Percentiles rank a stretch among this genome's conserved stretches.
phyloP scores from a whole-genome alignment of 2,888 invertebrate genomes.

The Apotomis betuletana region DNA sequence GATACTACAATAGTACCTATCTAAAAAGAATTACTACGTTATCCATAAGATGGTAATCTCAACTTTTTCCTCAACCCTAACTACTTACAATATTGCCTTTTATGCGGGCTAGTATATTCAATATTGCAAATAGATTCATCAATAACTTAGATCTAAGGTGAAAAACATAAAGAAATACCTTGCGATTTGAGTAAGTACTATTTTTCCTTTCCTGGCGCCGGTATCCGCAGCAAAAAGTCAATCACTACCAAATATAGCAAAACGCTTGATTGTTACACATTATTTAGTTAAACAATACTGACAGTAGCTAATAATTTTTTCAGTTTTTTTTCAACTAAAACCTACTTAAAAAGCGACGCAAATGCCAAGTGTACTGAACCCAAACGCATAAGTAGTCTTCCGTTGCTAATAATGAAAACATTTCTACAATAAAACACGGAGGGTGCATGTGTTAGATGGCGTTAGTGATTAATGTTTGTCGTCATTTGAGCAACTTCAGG shows the following conservation, averaged over 20 bases:
- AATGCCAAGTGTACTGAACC: constrained; percentile 24
- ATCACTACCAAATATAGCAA: not conserved
- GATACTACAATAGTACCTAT: too few species aligned
- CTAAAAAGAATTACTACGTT: too few species aligned
- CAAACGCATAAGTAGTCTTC: not conserved
- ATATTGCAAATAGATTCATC: too few species aligned
- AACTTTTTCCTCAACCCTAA: too few species aligned
- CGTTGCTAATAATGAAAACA: constrained; percentile 11
- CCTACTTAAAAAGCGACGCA: constrained; percentile 15
- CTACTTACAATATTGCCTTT: too few species aligned
- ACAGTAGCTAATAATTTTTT: not conserved
- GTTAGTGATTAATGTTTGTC: constrained; percentile 14
- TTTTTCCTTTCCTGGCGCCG: not conserved
- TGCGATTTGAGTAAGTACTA: too few species aligned
- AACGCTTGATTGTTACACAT: constrained; percentile 1
- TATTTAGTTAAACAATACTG: constrained; percentile 13
- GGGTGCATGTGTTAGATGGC: constrained; percentile 32
- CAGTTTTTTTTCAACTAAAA: not conserved
- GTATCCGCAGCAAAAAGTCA: not conserved
- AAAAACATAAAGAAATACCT: too few species aligned
- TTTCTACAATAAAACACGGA: constrained; percentile 10
- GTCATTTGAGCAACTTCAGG: not conserved
- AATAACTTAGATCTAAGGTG: too few species aligned
- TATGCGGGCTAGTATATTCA: too few species aligned
- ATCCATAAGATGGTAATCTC: too few species aligned